These are phyloP conservation scores for Synodontis membranacea DNA, from an alignment of 2,113 vertebrate genomes.

Conservation along the genomic window DNA sequence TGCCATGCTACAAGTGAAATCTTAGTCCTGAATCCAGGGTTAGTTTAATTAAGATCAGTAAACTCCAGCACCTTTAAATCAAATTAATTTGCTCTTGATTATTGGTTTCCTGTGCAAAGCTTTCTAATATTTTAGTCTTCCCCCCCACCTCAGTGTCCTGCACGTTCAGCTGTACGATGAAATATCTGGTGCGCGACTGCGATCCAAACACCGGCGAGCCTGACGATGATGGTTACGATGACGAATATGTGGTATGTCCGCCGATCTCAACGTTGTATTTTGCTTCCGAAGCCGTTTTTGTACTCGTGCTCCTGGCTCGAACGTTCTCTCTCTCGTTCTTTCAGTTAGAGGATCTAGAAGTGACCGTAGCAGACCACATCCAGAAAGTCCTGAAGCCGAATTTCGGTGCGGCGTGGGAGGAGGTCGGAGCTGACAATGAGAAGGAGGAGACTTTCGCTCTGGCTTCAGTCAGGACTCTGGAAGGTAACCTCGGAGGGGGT, in stretches of 20 bases:
- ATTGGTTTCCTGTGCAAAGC: background rate
- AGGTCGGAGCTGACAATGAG: slow-evolving; percentile 92
- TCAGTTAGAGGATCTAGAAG: slow-evolving; percentile 93
- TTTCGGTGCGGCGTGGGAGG: slow-evolving; percentile 95
- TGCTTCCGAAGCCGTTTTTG: background rate
- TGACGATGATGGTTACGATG: slow-evolving; percentile 92
- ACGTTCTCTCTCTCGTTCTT: background rate
- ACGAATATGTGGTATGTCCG: slow-evolving; percentile 91
- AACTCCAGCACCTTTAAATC: background rate
- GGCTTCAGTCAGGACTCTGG: slow-evolving; percentile 88
- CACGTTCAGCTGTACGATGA: slow-evolving; percentile 96
- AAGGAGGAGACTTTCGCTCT: slow-evolving; percentile 97
- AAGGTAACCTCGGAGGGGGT: slow-evolving; percentile 72
- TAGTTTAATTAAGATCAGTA: background rate
- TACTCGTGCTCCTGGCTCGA: background rate
- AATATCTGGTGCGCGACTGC: slow-evolving; percentile 91
- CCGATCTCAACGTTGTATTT: no score
- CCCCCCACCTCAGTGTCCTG: slow-evolving; percentile 81
- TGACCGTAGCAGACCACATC: slow-evolving; percentile 90
- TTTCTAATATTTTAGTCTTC: no score
- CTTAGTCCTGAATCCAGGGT: background rate
- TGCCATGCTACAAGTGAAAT: no score
- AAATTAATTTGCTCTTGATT: background rate
- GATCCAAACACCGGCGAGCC: slow-evolving; percentile 92
- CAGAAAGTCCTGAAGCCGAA: slow-evolving; percentile 95